phyloP scores from a whole-genome alignment of 23 tunicate genomes.

The Ascidia mentula region DNA sequence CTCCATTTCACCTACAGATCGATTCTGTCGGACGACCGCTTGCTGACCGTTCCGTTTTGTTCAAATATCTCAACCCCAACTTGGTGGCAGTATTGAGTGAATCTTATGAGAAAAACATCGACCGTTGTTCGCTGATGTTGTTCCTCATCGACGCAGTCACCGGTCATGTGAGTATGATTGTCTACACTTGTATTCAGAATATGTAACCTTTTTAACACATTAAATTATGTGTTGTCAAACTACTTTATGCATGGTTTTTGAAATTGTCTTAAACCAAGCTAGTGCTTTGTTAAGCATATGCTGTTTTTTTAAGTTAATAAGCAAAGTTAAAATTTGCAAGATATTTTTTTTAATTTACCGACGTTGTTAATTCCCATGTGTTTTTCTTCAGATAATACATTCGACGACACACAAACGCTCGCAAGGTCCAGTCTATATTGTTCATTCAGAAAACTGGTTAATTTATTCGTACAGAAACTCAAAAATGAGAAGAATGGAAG shows the following conservation, averaged over 20 bases:
- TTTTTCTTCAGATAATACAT: slow-evolving; percentile 48
- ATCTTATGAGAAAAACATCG: slow-evolving; percentile 39
- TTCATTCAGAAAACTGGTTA: slow-evolving; percentile 91
- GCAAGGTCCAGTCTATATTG: slow-evolving; percentile 76
- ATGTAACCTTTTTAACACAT: no score
- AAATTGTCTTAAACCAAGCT: no score
- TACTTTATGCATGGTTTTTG: no score
- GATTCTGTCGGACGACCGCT: slow-evolving; percentile 88
- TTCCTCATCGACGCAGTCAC: slow-evolving; percentile 80
- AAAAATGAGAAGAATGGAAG: slow-evolving; percentile 62
- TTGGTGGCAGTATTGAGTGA: slow-evolving; percentile 57
- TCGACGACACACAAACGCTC: slow-evolving; percentile 51
- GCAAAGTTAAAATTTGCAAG: no score
- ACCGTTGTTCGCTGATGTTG: slow-evolving; percentile 37
- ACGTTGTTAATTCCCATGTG: no score
- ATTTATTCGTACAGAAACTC: slow-evolving; percentile 79
- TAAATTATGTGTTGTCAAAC: no score
- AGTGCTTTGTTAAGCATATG: no score
- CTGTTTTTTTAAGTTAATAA: no score
- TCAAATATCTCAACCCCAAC: slow-evolving; percentile 95
- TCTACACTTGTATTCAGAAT: no score
- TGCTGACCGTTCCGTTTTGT: slow-evolving; percentile 86
- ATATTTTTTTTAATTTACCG: no score
- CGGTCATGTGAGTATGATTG: slow-evolving; percentile 51
- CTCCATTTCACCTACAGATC: slow-evolving; percentile 18